Evolutionary conservation across 2,888 invertebrate species (phyloP).

Genomic region (Agrypnus murinus): DNA sequence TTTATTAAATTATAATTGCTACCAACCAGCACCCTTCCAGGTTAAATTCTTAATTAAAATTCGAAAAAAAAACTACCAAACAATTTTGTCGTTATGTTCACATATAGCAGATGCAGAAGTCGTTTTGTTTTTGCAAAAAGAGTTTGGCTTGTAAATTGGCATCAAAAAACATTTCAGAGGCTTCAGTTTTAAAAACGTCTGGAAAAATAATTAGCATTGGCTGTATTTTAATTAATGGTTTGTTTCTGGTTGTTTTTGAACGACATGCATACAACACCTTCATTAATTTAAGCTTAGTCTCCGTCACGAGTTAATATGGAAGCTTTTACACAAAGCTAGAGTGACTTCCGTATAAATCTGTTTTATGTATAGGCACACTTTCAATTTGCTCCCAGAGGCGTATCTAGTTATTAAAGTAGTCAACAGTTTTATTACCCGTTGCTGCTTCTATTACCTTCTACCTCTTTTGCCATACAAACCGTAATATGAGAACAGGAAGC

Average conservation of each 20-base stretch:
- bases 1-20: neutral
- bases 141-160: neutral
- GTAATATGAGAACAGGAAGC: conserved; percentile 23
- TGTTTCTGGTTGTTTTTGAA: conserved; percentile 43
- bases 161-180: conserved; percentile 40
- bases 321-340: conserved; percentile 34
- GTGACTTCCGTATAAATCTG: conserved; percentile 37
- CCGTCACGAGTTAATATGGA: conserved; percentile 48
- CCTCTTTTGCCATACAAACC: neutral
- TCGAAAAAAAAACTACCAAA: too few species aligned
- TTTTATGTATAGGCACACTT: conserved; percentile 40
- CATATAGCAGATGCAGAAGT: too few species aligned
- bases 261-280: conserved; percentile 53
- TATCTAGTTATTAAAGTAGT: conserved; percentile 37
- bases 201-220: conserved; percentile 53
- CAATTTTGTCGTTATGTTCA: too few species aligned
- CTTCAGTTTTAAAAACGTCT: conserved; percentile 41
- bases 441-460: conserved; percentile 1
- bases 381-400: conserved; percentile 37
- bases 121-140: neutral
- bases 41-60: neutral
- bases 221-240: conserved; percentile 53
- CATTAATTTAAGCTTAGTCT: conserved; percentile 54
- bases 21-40: too few species aligned
- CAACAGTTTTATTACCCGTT: conserved; percentile 25